Evolutionary conservation across 2,797 vertebrate genomes (phyloP), one percentile per base, ranked within the genome.

Genomic region (Prunella strophiata): DNA sequence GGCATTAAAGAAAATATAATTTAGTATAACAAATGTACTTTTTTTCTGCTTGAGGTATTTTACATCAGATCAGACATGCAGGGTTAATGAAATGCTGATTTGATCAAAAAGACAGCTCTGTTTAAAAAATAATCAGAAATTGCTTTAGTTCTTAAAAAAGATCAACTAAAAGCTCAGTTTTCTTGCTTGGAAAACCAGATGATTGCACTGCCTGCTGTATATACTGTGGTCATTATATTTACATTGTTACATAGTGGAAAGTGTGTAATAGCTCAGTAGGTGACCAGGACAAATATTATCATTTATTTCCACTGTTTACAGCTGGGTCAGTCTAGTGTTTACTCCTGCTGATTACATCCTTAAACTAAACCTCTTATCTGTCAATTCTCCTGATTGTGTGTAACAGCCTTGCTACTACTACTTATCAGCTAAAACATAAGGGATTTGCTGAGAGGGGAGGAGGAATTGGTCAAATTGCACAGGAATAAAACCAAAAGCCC

Each of bases 281-380:
- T 96, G 90, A 94, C 86, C 93, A 96, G 88, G 93, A 95, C 94
- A 97, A 97, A 97, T 96, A 96, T 89, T 96, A 89, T 84, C 85
- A 88, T 95, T 93, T 95, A 94, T 96, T 95, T 91, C 74, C 76
- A 88, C 93, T 97, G 94, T 94, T 96, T 97, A 96, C 96, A 91
- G 78, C 92, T 88, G 75, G 90, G 92, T 94, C 91, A 93, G 89
- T 80, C 55, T 85, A 94, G 91, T 97, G 89, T 97, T 97, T 96
- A 95, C 96, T 89, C 86, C 67, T 1, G n/a, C 95, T 94, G 96
- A 95, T 97, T 96, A 95, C 85, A 96, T 93, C 93, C 96, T 95
- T 93, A 95, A 95, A 94, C 94, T 96, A 97, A 96, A 95, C 92
- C 93, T 96, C 94, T 96, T 96, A 96, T 96, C 95, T 93, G 88